Evolutionary conservation across 2,888 invertebrate genomes (phyloP).

Genomic region (Pterobdella sp.): DNA sequence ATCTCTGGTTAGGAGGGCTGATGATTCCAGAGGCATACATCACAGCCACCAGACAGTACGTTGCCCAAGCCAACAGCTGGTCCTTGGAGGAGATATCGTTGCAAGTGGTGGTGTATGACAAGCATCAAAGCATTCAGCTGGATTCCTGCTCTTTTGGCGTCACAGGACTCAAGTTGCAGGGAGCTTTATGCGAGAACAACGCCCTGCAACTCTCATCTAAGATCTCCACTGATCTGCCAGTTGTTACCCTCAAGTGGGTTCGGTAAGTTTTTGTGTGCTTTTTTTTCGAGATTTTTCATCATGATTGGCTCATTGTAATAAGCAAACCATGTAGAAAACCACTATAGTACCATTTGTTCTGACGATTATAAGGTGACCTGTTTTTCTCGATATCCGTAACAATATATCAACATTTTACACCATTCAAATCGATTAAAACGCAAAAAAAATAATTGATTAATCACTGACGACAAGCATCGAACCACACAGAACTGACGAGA

Average conservation of each 20-base stretch:
- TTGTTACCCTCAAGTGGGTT: conserved; percentile 81
- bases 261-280: conserved; percentile 55
- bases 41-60: conserved; percentile 95
- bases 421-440: not conserved
- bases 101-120: conserved; percentile 59
- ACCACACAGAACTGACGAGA: conserved; percentile 34
- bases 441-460: too few relatives aligned
- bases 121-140: conserved; percentile 47
- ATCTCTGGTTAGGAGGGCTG: conserved; percentile 93
- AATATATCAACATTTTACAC: not conserved
- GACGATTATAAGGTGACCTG: not conserved
- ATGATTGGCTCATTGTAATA: not conserved
- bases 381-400: not conserved
- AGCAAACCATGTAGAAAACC: not conserved
- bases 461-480: not conserved
- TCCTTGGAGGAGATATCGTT: conserved; percentile 88
- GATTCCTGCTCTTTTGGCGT: conserved; percentile 55
- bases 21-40: conserved; percentile 98
- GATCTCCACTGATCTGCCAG: conserved; percentile 85
- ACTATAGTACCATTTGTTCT: not conserved
- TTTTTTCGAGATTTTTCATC: too few relatives aligned
- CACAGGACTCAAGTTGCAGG: conserved; percentile 82
- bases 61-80: conserved; percentile 69
- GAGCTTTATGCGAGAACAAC: conserved; percentile 85
- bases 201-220: conserved; percentile 81